Evolutionary conservation across 2,888 invertebrate species (phyloP), one percentile per base, ranked within the genome.

Genomic region (Mimachlamys varia): DNA sequence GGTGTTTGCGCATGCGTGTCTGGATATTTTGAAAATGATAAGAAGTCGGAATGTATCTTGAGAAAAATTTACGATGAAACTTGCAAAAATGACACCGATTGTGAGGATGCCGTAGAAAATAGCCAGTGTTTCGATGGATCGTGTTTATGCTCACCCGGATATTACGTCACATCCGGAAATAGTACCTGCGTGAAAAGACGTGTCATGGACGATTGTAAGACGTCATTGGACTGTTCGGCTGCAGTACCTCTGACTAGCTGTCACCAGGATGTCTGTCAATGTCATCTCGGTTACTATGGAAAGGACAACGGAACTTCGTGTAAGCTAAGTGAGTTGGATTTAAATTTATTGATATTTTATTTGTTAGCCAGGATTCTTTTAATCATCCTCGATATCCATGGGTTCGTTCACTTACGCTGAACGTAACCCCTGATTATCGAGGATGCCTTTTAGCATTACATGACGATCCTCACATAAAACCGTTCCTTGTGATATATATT

Each of bases 121-220:
- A 76, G 76, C 27, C 0, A 27, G 27, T 76, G 76, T 76, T 76
- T 76, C 13, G 22, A 76, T 27, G 76, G 76, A 33, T 33, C 33
- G 17, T 76, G 76, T 33, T 27, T 76, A 27, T 76, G 76, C 27
- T 76, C 27, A 76, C 76, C 76, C 7, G 76, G 76, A 76, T 76
- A 76, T 76, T 76, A 76, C 76, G 76, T 76, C 76, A 76, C 76
- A 33, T 76, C 76, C 76, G 76, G 76, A 76, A 76, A 76, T 33
- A 76, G 76, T 76, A 27, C 33, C 15, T 76, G 76, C 15, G 13
- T 76, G 33, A 76, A 76, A 76, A 27, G 76, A 76, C 76, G 76
- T 33, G 7, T 76, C 13, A 76, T 76, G 76, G 76, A 76, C 33
- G 76, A 76, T 33, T 76, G 76, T 27, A 76, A 27, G 33, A 76